Conservation (phyloP, 2,888 invertebrate species). For the Colletes collaris region DNA sequence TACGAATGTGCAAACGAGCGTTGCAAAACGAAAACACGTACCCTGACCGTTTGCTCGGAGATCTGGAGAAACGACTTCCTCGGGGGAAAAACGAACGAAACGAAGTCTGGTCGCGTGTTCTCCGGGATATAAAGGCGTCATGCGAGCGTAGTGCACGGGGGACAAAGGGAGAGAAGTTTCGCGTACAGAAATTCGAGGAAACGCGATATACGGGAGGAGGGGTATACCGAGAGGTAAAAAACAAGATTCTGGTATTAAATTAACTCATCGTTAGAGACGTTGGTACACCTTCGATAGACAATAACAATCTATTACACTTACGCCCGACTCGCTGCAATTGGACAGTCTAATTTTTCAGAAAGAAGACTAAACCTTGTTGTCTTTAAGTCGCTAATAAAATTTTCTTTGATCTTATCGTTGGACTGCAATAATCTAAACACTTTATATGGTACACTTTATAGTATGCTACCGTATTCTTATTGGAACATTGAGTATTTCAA, state of each 20-base stretch:
- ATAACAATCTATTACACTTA: background rate
- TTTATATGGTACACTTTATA: too few relatives aligned
- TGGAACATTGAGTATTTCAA: too few relatives aligned
- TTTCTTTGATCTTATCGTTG: too few relatives aligned
- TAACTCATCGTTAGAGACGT: background rate
- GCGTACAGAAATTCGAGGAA: slow-evolving; percentile 13
- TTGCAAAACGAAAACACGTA: slow-evolving; percentile 14
- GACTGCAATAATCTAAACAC: too few relatives aligned
- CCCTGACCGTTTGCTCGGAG: background rate
- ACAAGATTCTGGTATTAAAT: slow-evolving; percentile 28
- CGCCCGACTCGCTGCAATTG: background rate
- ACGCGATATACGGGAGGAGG: background rate
- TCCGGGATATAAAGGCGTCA: slow-evolving; percentile 22
- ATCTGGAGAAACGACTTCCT: background rate
- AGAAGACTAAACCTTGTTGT: too few relatives aligned
- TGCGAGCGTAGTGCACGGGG: slow-evolving; percentile 4
- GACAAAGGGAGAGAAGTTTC: slow-evolving; percentile 23
- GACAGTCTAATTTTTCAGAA: too few relatives aligned
- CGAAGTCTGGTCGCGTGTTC: background rate
- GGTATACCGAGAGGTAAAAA: too few relatives aligned
- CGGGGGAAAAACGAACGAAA: background rate
- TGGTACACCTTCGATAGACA: background rate
- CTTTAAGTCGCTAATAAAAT: too few relatives aligned
- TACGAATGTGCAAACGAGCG: background rate
- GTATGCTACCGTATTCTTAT: too few relatives aligned